Base-by-base conservation (phyloP, 2,113 vertebrate species). In the Malaclemys terrapin region DNA sequence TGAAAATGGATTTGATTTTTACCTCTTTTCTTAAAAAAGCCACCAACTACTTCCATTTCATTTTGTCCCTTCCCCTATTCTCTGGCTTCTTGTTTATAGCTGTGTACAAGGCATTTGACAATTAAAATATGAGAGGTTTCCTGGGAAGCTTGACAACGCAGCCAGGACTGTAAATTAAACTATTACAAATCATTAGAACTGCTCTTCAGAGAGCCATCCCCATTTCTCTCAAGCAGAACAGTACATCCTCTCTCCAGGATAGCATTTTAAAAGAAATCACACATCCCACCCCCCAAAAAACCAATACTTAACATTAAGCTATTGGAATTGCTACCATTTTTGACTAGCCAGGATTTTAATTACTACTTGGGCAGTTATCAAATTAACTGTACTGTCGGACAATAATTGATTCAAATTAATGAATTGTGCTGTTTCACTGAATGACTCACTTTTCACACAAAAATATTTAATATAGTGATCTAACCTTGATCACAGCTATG, bases 121-220 rank as follows among this genome's bases (percentile, higher is more conserved):
- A 87, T 50, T 86, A 96, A 88, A 94, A 88, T 52, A 78, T 13
- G 25, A 93, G 42, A 49, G 65, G 22, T 62, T 78, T 90, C n/a
- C 52, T 87, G 65, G 17, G 29, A 97, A 96, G 89, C 94, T 8
- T 84, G 84, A 79, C 59, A 95, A 95, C 79, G 80, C 80, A 96
- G 56, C 2, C 80, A 90, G 75, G 59, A 85, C 57, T 89, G 42
- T 79, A 88, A 91, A 84, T 91, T 90, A 45, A 96, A 78, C 80
- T 82, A 90, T 47, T 79, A 91, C 49, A 82, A 95, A 95, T 87
- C 84, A 93, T 56, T 87, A 93, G 54, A 91, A n/a, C 35, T 53
- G 75, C 72, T 95, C 91, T 93, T 87, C 45, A 85, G 52, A 90
- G 24, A 88, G 92, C 27, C 57, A 53, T 65, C 69, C 57, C 50